Conservation (phyloP, 2,797 vertebrate species). For the Centroberyx gerrardi region DNA sequence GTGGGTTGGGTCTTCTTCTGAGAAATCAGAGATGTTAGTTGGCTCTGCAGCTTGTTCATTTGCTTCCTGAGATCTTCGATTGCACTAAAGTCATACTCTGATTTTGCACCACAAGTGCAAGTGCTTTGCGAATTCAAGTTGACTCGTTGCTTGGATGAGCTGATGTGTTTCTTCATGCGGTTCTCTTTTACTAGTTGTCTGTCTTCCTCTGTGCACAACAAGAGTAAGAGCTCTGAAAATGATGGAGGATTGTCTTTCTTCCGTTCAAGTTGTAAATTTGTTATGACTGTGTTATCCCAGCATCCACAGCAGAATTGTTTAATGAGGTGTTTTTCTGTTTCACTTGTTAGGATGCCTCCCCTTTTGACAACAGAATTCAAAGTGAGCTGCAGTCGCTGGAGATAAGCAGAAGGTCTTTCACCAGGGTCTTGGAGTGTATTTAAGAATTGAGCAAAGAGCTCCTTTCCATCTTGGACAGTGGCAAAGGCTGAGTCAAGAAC, state of each 20-base stretch:
- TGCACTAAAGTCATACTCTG: not conserved
- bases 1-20: slow-evolving; percentile 1
- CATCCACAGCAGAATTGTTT: slow-evolving; percentile 28
- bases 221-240: slow-evolving; percentile 20
- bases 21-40: slow-evolving; percentile 4
- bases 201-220: not conserved
- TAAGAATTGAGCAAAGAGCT: not conserved
- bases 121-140: slow-evolving; percentile 5
- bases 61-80: slow-evolving; percentile 12
- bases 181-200: not conserved
- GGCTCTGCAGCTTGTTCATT: slow-evolving; percentile 12
- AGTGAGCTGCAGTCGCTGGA: not conserved
- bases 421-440: not conserved
- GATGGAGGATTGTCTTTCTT: slow-evolving; percentile 31
- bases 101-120: not conserved
- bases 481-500: not conserved
- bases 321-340: slow-evolving; percentile 22
- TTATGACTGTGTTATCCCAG: slow-evolving; percentile 21
- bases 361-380: not conserved
- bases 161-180: slow-evolving; percentile 2
- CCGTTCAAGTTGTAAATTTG: slow-evolving; percentile 24
- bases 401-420: not conserved
- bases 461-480: not conserved
- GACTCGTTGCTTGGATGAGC: slow-evolving; percentile 1
- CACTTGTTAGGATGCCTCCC: slow-evolving; percentile 1